These are phyloP conservation scores for Hydropotes inermis DNA, from an alignment of 2,113 vertebrate genomes.

Conservation along the genomic window DNA sequence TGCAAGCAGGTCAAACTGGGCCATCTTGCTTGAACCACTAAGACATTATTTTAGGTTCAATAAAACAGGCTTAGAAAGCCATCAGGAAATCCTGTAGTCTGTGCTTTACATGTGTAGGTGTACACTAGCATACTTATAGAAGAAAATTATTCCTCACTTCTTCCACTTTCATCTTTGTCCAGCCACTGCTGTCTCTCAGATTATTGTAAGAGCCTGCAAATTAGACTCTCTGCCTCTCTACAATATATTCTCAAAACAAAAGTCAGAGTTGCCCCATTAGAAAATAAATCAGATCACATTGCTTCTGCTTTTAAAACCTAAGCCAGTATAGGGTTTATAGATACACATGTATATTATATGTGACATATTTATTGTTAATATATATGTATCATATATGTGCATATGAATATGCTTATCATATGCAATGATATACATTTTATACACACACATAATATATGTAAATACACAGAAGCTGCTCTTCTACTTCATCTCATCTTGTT, in stretches of 20 bases:
- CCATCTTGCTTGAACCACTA: neutral
- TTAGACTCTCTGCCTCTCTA: neutral
- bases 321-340: neutral
- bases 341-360: neutral
- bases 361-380: neutral
- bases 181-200: neutral
- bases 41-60: neutral
- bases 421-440: neutral
- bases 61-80: neutral
- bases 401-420: neutral
- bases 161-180: neutral
- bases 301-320: neutral
- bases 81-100: neutral
- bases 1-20: neutral
- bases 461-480: rapidly evolving
- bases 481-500: neutral
- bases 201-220: neutral
- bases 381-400: neutral
- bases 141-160: neutral
- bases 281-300: neutral
- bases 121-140: no score
- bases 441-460: neutral
- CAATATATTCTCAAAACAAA: neutral
- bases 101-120: neutral
- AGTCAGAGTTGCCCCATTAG: neutral